These are phyloP conservation scores for Cepaea hortensis DNA, from an alignment of 2,888 invertebrate species.

Conservation along the genomic window DNA sequence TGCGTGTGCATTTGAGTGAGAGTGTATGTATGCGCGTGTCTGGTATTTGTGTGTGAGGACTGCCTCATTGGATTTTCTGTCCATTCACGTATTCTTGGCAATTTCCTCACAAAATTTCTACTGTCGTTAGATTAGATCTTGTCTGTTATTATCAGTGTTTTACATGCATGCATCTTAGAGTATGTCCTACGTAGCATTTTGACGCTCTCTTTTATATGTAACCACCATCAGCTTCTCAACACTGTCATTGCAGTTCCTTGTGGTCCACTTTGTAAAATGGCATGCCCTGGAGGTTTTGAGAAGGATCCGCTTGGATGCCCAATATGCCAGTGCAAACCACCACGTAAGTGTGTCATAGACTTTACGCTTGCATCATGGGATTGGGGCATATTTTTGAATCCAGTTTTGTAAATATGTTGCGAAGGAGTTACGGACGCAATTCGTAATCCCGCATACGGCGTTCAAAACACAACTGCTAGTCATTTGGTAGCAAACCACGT, in stretches of 20 bases:
- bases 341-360: background rate
- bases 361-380: background rate
- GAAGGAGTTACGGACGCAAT: too few relatives aligned
- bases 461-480: too few relatives aligned
- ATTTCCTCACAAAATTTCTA: background rate
- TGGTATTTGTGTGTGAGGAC: background rate
- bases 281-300: background rate
- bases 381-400: background rate
- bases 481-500: too few relatives aligned
- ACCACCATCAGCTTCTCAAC: background rate
- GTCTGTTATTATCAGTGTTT: background rate
- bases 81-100: background rate
- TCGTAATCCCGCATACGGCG: too few relatives aligned
- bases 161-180: background rate
- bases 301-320: background rate
- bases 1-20: too few relatives aligned
- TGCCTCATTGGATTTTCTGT: background rate
- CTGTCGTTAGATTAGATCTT: background rate
- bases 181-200: too few relatives aligned
- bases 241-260: conserved; percentile 1
- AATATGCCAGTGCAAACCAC: background rate
- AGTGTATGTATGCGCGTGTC: too few relatives aligned
- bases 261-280: background rate
- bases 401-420: background rate
- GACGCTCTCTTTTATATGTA: too few relatives aligned